Percentiles rank a stretch among this genome's conserved stretches.
Evolutionary conservation across 2,113 vertebrate genomes (phyloP).

Genomic region (Gracilinanus agilis): DNA sequence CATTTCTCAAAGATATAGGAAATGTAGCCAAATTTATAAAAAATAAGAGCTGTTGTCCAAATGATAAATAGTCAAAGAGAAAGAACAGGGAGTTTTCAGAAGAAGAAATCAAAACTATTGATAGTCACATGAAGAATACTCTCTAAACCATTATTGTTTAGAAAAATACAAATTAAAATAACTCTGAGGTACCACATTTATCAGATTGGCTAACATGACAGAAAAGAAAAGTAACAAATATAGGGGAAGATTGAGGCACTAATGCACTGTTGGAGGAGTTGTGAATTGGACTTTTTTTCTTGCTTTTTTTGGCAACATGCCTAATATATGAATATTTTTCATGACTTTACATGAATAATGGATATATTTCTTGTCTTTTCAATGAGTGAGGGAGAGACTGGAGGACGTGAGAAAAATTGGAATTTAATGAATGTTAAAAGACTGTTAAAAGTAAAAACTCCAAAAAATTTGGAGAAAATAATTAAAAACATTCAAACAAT

Average conservation of each 20-base stretch:
- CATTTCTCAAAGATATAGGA: too few relatives aligned
- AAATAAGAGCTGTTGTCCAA: too few relatives aligned
- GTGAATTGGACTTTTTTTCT: background rate
- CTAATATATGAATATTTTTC: background rate
- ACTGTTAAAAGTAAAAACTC: background rate
- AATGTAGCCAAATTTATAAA: too few relatives aligned
- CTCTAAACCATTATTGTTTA: background rate
- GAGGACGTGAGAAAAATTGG: background rate
- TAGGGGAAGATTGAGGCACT: background rate
- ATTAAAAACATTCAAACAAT: background rate
- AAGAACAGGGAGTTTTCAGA: too few relatives aligned
- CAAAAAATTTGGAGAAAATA: background rate
- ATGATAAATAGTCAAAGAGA: too few relatives aligned
- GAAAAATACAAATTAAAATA: background rate
- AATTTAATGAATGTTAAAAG: background rate
- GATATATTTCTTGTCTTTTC: background rate
- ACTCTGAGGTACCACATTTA: background rate
- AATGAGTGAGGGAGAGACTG: background rate
- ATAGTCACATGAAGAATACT: background rate
- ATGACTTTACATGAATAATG: background rate
- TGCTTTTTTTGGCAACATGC: too few relatives aligned
- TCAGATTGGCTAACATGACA: background rate
- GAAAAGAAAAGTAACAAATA: background rate
- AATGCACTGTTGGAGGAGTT: background rate
- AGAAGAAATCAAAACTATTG: background rate